Base-by-base conservation (phyloP, 2,888 invertebrate species). In the Cheilosia vulpina region DNA sequence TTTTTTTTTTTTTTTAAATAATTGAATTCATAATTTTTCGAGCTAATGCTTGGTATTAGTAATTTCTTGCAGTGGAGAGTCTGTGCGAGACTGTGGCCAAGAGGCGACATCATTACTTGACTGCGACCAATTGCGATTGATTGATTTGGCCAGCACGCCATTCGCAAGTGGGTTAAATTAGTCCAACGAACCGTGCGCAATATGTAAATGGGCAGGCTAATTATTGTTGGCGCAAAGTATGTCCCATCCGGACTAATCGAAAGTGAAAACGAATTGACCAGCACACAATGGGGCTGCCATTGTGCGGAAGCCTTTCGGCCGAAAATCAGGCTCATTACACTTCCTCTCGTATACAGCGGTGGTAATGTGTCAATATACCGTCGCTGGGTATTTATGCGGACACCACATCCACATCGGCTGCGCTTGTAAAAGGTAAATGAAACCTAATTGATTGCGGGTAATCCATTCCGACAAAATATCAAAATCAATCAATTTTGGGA, bases 21-120 rank as follows among this genome's bases (percentile, higher is more conserved):
- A 85, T 85, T 76, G 85, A 85, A 85, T 85, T 85, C 85, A 85
- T 85, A 81, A 81, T 85, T 85, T 80, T 85, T 85, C 60, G 55
- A 38, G 38, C 81, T 85, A 81, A 85, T 85, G 81, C 55, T 57
- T 62, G 71, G 69, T 63, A 84, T 81, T 68, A 66, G 81, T 77
- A 57, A 76, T 84, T 80, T 71, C 71, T 69, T 73, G 73, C 73
- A 38, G 17, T 7, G 41, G n/a, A 43, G 63, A 72, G 62, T 45
- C 45, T 38, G 38, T 17, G 17, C 5, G 7, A 9, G 63, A 19
- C 38, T 9, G 13, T 15, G 24, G 47, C 47, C 47, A 45, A 57
- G 71, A 71, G 41, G 79, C 73, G 79, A 79, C 78, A 75, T 83
- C 58, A 57, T 75, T 83, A 80, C 55, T 47, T 53, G 21, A 6